A percentile compares a stretch with the other conserved stretches of the same genome.
Conservation (phyloP, 2,113 vertebrate species). For the Tylochromis polylepis region DNA sequence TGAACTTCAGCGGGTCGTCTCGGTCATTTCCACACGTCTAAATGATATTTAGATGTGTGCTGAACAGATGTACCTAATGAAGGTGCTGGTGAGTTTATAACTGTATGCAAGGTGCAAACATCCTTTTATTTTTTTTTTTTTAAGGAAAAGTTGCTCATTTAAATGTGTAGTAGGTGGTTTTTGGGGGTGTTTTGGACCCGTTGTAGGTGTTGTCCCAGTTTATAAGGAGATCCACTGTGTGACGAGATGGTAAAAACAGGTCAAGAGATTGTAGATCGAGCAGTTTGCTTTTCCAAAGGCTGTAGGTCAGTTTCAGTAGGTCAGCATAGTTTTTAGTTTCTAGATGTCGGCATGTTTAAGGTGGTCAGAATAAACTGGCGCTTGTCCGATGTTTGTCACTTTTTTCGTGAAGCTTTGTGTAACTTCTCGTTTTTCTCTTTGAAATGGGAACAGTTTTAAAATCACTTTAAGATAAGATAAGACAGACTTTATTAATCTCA, state of each 20-base stretch:
- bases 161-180: rapidly evolving
- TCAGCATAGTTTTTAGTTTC: background rate
- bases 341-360: background rate
- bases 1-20: background rate
- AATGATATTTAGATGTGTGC: background rate
- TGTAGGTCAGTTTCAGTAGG: background rate
- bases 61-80: background rate
- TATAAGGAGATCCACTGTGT: background rate
- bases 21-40: rapidly evolving
- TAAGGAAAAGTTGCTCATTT: background rate
- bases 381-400: rapidly evolving
- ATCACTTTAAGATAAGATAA: too few species aligned
- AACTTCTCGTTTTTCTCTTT: background rate
- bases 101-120: background rate
- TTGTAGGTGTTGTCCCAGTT: background rate
- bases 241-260: background rate
- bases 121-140: rapidly evolving
- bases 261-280: background rate
- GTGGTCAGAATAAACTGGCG: rapidly evolving
- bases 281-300: background rate
- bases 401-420: background rate
- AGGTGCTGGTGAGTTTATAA: background rate
- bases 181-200: background rate
- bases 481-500: too few species aligned
- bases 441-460: background rate